Base-by-base conservation (phyloP, 2,797 vertebrate genomes). In the Erethizon dorsatum region DNA sequence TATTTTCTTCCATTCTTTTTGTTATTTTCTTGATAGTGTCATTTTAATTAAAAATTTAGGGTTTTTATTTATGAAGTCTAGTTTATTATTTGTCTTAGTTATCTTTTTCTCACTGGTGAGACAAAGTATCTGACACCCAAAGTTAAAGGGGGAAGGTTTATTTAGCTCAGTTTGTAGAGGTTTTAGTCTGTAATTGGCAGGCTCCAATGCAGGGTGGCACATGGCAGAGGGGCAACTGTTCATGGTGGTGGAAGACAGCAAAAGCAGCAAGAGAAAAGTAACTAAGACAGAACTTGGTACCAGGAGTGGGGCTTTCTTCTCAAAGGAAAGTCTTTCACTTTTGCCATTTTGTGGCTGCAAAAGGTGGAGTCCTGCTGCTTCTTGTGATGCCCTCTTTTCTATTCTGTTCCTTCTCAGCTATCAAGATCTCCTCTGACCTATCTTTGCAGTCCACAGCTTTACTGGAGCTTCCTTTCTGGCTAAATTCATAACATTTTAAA, bases 1-100 rank as follows among this genome's bases (percentile, higher is more conserved):
- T 96, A 67, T 82, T 83, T 75, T n/a, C 37, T 85, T 24, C 10
- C 33, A 26, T 94, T 90, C 15, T 95, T 61, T 92, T 71, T 77
- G 24, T 71, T 50, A 71, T 41, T 93, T 96, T 95, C 89, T 92
- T 59, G 24, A 50, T 31, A 65, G 41, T 37, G 2, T 79, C 56
- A 37, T 93, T 57, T 88, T 28, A 57, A 52, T 45, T 94, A 50
- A 84, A 88, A 71, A 41, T 73, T 28, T 37, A 65, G 85, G 37
- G 1, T 41, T 77, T 95, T 92, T 69, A 90, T 95, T 71, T 59
- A 41, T 95, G 67, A 97, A 83, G 33, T 80, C 11, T 17, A 56
- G 24, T 71, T 83, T 52, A 52, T 78, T 37, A 50, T 78, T 37
- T 88, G 65, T 33, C 33, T 65, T 31, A n/a, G 31, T n/a, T 31